A percentile compares a stretch with the other conserved stretches of the same genome.
These are phyloP conservation scores for Cydia fagiglandana DNA, from an alignment of 1,140 invertebrate genomes.

Conservation along the genomic window DNA sequence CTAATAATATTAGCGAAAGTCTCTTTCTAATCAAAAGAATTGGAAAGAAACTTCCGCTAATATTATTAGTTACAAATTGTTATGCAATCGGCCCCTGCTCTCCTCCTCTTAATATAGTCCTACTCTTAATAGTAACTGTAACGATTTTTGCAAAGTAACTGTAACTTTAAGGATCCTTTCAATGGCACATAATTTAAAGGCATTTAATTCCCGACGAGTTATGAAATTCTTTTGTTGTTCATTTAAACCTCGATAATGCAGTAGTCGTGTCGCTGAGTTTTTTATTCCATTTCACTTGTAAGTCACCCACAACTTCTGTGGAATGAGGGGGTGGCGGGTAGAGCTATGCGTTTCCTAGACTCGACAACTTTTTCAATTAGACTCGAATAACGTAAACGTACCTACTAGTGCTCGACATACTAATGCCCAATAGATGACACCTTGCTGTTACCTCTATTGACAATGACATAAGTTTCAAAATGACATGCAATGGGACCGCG, in stretches of 20 bases:
- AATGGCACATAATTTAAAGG: not conserved
- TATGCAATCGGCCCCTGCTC: too few relatives aligned
- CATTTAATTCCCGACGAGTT: slow-evolving; percentile 10
- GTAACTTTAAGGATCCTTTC: not conserved
- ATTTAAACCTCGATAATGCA: slow-evolving; percentile 27
- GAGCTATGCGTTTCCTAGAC: slow-evolving; percentile 22
- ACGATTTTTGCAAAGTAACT: not conserved
- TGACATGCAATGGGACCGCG: too few relatives aligned
- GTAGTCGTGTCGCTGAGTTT: slow-evolving; percentile 29
- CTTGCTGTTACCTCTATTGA: too few relatives aligned
- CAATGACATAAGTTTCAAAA: too few relatives aligned
- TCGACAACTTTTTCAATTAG: not conserved
- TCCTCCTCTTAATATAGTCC: too few relatives aligned
- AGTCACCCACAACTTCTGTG: slow-evolving; percentile 31
- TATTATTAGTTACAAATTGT: too few relatives aligned
- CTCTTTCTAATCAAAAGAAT: too few relatives aligned
- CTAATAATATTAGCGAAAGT: too few relatives aligned
- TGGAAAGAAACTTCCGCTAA: too few relatives aligned
- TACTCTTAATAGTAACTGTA: not conserved
- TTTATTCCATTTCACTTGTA: slow-evolving; percentile 28
- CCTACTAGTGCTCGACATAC: too few relatives aligned
- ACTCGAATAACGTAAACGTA: too few relatives aligned
- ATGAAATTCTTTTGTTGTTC: slow-evolving; percentile 26
- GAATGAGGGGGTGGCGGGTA: slow-evolving; percentile 17
- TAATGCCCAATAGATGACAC: too few relatives aligned